Base-by-base conservation (phyloP, 2,888 invertebrate species). In the Calephelis perditalis region DNA sequence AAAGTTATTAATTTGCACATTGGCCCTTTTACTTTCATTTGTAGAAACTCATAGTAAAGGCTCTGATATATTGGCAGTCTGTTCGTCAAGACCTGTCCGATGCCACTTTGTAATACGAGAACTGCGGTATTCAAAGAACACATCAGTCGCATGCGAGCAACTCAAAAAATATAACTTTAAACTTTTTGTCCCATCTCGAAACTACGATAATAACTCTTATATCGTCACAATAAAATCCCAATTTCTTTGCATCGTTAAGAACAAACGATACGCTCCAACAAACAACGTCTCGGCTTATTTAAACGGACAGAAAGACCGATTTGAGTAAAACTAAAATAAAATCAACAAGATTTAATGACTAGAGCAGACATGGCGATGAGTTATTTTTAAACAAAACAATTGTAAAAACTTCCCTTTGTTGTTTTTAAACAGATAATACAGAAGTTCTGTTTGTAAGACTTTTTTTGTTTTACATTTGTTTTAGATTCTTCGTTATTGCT, bases 261-360 rank as follows among this genome's bases (percentile, higher is more conserved):
- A 65, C 69, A 69, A 70, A 69, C 72, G 73, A 71, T 69, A 67
- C 71, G 79, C 75, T 76, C 72, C 70, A 66, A 68, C 73, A 67
- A 70, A 67, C 67, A 75, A 75, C 73, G 81, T 80, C 78, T 67
- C 76, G 79, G 79, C 74, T 82, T 86, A 86, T 87, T 86, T 84
- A 79, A 82, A 78, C 76, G 73, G 74, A 73, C 71, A 70, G 73
- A 70, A 71, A 70, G 73, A 72, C 70, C 67, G 69, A 71, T 71
- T 73, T 71, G 70, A 76, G 79, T 76, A 74, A 71, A 72, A 65
- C 71, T 75, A 77, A 80, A 82, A 81, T 79, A 78, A 77, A 78
- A 71, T 67, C 63, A 61, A 65, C 66, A 68, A 65, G 71, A 64
- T 73, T 81, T 81, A 81, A 82, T 84, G 73, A 78, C 72, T 78